These are phyloP conservation scores for Oxyteleia sp. DNA, from an alignment of 2,888 invertebrate genomes.

Conservation along the genomic window DNA sequence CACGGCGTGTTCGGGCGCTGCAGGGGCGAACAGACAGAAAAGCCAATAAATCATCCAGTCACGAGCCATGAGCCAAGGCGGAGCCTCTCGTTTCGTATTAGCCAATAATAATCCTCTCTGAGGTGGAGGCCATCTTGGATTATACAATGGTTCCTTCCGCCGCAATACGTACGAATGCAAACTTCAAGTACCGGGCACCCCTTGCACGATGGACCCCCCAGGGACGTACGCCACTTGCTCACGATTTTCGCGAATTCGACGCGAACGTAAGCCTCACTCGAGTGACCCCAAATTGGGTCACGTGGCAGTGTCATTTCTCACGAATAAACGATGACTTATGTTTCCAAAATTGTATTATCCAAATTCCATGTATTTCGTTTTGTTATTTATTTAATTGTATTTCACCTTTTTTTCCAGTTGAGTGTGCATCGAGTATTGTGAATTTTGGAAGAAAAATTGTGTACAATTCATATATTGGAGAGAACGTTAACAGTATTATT, in stretches of 20 bases:
- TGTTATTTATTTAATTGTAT: too few species aligned
- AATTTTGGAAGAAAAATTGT: too few species aligned
- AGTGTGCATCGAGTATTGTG: too few species aligned
- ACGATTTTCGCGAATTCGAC: slow-evolving; percentile 72
- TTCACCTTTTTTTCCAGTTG: too few species aligned
- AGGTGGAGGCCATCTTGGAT: slow-evolving; percentile 89
- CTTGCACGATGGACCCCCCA: slow-evolving; percentile 80
- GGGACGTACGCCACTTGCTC: slow-evolving; percentile 80
- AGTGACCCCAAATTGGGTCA: slow-evolving; percentile 72
- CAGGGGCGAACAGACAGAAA: slow-evolving; percentile 88
- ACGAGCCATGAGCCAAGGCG: slow-evolving; percentile 89
- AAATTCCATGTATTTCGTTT: not conserved
- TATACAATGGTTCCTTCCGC: slow-evolving; percentile 88
- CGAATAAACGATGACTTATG: slow-evolving; percentile 34
- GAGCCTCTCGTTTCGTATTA: slow-evolving; percentile 89
- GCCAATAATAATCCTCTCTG: slow-evolving; percentile 90
- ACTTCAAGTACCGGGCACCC: slow-evolving; percentile 83
- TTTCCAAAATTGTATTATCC: not conserved
- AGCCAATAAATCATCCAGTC: slow-evolving; percentile 89
- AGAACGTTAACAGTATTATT: too few species aligned
- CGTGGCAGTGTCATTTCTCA: slow-evolving; percentile 66
- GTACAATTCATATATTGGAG: too few species aligned
- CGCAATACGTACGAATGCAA: slow-evolving; percentile 86
- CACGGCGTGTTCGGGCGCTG: slow-evolving; percentile 84
- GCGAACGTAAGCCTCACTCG: slow-evolving; percentile 63